phyloP scores from a whole-genome alignment of 2,113 vertebrate genomes.

The Gila orcuttii region DNA sequence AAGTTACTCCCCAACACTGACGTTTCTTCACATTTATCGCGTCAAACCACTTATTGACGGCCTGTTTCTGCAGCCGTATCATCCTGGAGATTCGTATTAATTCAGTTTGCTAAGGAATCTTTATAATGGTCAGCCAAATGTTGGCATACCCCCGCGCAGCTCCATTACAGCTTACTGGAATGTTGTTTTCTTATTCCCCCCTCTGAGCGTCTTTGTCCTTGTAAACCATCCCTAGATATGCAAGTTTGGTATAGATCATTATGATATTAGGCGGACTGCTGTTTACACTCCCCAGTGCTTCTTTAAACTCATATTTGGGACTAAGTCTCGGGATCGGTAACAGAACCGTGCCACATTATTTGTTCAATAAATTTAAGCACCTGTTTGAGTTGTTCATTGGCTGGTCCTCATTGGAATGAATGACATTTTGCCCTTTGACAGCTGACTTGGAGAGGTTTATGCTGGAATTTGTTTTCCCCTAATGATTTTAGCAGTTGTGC shows the following conservation, averaged over 20 bases:
- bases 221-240: background rate
- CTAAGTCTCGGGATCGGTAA: background rate
- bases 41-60: background rate
- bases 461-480: background rate
- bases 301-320: background rate
- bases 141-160: slow-evolving; percentile 1
- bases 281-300: background rate
- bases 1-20: background rate
- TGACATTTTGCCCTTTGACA: slow-evolving; percentile 11
- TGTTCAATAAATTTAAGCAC: slow-evolving; percentile 1
- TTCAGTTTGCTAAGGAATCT: slow-evolving; percentile 33
- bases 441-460: slow-evolving; percentile 10
- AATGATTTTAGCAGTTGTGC: slow-evolving; percentile 16
- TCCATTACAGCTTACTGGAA: slow-evolving; percentile 39
- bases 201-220: slow-evolving; percentile 1
- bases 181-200: slow-evolving; percentile 33
- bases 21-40: background rate
- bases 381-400: slow-evolving; percentile 21
- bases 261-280: background rate
- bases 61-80: background rate
- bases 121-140: slow-evolving; percentile 31
- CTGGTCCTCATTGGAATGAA: background rate
- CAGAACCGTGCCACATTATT: background rate
- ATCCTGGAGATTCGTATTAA: slow-evolving; percentile 7
- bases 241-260: background rate